Evolutionary conservation across 2,797 vertebrate species (phyloP), one percentile per base, ranked within the genome.

Genomic region (Molothrus ater): DNA sequence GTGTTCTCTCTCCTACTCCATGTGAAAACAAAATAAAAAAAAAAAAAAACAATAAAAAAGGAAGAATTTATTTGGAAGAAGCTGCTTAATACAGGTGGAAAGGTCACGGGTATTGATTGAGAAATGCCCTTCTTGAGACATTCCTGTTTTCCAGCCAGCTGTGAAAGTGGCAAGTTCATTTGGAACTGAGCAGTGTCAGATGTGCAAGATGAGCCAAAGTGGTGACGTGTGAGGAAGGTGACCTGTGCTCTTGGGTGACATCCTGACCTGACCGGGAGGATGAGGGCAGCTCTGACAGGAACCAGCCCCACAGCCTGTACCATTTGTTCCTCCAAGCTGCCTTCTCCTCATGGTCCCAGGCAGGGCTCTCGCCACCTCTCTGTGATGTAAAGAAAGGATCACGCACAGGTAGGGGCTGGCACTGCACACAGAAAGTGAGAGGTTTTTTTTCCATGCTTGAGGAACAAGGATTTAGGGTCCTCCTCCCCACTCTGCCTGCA

Each of bases 101-200:
- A 95, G 86, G 86, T 96, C 84, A 71, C 11, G 47, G 74, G 40
- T 81, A 25, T 50, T 84, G 76, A 75, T 75, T 93, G 90, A 94
- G 88, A 95, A 95, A 88, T 43, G 14, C 11, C 42, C 29, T 15
- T 71, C 84, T 90, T 45, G 22, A 75, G 43, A 34, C 29, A 38
- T 86, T 66, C 59, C 32, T 86, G 53, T 73, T 79, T 63, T 53
- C 63, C 86, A 86, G 78, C 73, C 88, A 95, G 59, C 56, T 66
- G 4, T 45, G 80, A 86, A 71, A 70, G 68, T 92, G 42, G 45
- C 22, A 75, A n/a, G 32, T n/a, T 84, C 2, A 0, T 17, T 81
- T 57, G 70, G 68, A 90, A 25, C 36, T 31, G 68, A 12, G 2
- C 24, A 17, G 32, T 3, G 28, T 72, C 17, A 24, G 26, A 4